Evolutionary conservation across 92 coral and sea anemone species (phyloP), one percentile per base, ranked within the genome.

Genomic region (Paramuricea clavata): DNA sequence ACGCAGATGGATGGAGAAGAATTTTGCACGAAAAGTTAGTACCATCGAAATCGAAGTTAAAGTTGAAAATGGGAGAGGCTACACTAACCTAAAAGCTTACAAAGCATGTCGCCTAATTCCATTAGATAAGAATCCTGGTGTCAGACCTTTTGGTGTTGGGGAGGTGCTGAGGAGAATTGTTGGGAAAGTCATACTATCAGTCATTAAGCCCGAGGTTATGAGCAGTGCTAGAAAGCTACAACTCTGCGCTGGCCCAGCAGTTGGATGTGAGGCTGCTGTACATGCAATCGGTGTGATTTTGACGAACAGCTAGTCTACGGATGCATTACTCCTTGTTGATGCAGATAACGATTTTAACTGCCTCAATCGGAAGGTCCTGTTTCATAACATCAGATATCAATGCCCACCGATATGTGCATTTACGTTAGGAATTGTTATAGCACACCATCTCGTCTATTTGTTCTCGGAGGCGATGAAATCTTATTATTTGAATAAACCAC

Each of bases 181-280:
- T 28, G 86, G 76, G 12, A 81, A 33, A 41, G 69, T 26, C 16
- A 61, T 61, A 32, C 54, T 70, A 47, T 70, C 59, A 12, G 59
- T 50, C 21, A 50, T 50, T 50, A 50, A 50, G 22, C 21, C 59
- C 3, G 59, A 54, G 39, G 47, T 78, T n/a, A 5, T 54, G 43
- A 56, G 69, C n/a, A 22, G 68, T 0, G 83, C 69, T 56, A 34
- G 83, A 32, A 16, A n/a, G 15, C 70, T 49, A 0, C 83, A 78
- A 78, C 83, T 78, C 0, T 49, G 69, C 30, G 69, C 83, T 49
- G 83, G 83, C 28, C 83, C 17, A 59, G 33, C 47, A 79, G 21
- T 30, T 79, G 85, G 85, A 21, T 79, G 85, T 44, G 87, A 67
- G 78, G 64, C 87, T 6, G 87, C 78, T 5, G 87, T 26, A 82